These are phyloP conservation scores for Pammene fasciana DNA, from an alignment of 2,888 invertebrate genomes.

Conservation along the genomic window DNA sequence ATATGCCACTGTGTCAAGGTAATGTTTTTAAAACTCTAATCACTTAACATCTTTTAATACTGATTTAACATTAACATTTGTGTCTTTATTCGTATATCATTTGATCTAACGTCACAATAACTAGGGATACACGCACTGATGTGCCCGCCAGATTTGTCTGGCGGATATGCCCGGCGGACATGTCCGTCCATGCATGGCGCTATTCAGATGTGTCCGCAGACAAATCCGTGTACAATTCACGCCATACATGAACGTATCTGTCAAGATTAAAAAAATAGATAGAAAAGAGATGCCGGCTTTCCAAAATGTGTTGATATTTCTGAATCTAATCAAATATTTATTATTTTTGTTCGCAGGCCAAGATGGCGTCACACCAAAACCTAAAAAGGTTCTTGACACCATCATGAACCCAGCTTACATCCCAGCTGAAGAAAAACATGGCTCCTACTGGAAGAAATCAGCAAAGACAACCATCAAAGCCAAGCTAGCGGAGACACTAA, in stretches of 20 bases:
- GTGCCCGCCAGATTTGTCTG: too few species aligned
- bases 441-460: slow-evolving; percentile 68
- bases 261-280: too few species aligned
- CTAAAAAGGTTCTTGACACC: slow-evolving; percentile 69
- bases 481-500: slow-evolving; percentile 56
- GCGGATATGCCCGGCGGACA: too few species aligned
- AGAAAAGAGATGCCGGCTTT: too few species aligned
- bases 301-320: too few species aligned
- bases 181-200: too few species aligned
- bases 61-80: not conserved
- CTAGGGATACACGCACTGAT: too few species aligned
- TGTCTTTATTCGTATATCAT: too few species aligned
- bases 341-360: slow-evolving; percentile 53
- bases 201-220: too few species aligned
- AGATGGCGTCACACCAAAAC: slow-evolving; percentile 61
- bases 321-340: not conserved
- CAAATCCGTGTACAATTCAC: too few species aligned
- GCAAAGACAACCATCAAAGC: slow-evolving; percentile 62
- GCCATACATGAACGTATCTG: too few species aligned
- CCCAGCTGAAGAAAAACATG: slow-evolving; percentile 71
- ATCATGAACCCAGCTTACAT: slow-evolving; percentile 68
- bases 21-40: not conserved
- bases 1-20: not conserved
- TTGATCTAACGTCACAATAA: too few species aligned
- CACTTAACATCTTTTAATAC: not conserved